phyloP scores from a whole-genome alignment of 1,140 invertebrate species.

The Philopotamus ludificatus region DNA sequence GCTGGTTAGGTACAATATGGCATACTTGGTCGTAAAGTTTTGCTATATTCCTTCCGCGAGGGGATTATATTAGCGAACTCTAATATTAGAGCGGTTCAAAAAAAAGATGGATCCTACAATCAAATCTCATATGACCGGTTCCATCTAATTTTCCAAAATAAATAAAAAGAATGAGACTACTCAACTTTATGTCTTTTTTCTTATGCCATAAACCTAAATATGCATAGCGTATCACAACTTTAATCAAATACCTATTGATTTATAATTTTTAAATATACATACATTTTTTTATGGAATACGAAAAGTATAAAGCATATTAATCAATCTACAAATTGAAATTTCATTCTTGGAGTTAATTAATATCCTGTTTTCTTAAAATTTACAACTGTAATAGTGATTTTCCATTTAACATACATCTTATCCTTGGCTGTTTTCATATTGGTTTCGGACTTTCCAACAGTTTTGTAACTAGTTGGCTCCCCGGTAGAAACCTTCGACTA shows the following conservation, averaged over 20 bases:
- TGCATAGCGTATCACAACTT: no score
- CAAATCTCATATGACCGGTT: constrained; percentile 16
- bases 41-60: constrained; percentile 14
- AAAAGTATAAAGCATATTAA: no score
- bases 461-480: constrained; percentile 32
- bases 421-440: no score
- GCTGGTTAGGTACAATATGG: constrained; percentile 17
- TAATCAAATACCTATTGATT: no score
- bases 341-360: no score
- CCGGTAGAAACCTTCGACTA: constrained; percentile 32
- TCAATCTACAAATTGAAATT: no score
- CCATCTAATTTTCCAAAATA: constrained; percentile 10
- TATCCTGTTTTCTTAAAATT: no score
- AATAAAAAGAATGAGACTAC: constrained; percentile 13
- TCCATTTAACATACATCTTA: no score
- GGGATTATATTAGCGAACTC: constrained; percentile 21
- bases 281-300: no score
- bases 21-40: constrained; percentile 30
- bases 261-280: no score
- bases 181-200: constrained; percentile 16
- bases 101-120: constrained; percentile 21
- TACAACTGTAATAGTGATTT: no score
- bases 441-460: constrained; percentile 23
- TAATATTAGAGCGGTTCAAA: constrained; percentile 19
- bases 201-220: constrained; percentile 16